Conservation (phyloP, 1,140 invertebrate species). For the Bombus waltoni region DNA sequence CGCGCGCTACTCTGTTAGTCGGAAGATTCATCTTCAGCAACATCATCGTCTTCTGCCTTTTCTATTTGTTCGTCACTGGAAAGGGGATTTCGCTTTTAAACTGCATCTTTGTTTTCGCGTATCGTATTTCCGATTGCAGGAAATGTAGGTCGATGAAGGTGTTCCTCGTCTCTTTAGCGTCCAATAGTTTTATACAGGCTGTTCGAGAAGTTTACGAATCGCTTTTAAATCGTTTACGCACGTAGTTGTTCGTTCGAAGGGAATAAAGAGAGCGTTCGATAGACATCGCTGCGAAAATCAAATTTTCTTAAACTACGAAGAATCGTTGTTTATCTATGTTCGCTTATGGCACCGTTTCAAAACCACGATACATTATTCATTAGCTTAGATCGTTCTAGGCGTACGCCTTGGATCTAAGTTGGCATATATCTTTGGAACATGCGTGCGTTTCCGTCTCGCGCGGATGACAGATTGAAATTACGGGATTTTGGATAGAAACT, state of each 20-base stretch:
- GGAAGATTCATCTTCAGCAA: not conserved
- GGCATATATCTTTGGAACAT: not conserved
- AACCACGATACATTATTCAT: not conserved
- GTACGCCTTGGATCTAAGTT: not conserved
- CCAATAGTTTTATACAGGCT: not conserved
- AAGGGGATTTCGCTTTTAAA: not conserved
- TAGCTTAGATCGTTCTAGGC: not conserved
- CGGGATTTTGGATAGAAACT: not conserved
- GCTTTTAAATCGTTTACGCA: not conserved
- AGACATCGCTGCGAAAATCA: not conserved
- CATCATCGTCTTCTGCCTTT: not conserved
- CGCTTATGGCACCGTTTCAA: not conserved
- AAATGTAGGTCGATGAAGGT: constrained; percentile 8
- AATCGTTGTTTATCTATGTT: not conserved
- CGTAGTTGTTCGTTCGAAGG: not conserved
- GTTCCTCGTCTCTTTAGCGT: not conserved
- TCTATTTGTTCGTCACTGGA: not conserved
- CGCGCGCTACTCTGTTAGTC: not conserved
- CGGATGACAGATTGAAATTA: not conserved
- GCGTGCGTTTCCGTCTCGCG: not conserved
- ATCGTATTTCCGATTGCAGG: not conserved
- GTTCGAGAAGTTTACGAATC: not conserved
- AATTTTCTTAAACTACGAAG: not conserved
- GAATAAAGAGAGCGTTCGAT: not conserved
- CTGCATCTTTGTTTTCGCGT: not conserved